phyloP scores from a whole-genome alignment of 2,797 vertebrate species.

The Austrolebias charrua region DNA sequence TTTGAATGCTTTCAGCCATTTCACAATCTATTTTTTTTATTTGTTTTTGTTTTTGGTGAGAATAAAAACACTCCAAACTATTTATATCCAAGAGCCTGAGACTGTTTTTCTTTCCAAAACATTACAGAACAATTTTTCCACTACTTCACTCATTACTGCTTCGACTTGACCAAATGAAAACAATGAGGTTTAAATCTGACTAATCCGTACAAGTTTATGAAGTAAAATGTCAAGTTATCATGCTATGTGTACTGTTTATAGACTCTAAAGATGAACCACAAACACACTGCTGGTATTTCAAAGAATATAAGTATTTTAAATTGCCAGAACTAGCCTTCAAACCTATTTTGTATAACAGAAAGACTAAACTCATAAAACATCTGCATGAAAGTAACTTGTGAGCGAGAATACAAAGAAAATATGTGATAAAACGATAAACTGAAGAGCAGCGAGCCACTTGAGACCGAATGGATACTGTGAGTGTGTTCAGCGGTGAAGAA shows the following conservation, averaged over 20 bases:
- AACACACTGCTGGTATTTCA: too few species aligned
- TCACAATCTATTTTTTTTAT: too few species aligned
- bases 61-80: too few species aligned
- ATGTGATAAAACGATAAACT: constrained; percentile 28
- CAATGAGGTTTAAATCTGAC: not conserved
- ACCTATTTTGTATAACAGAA: not conserved
- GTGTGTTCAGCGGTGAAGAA: constrained; percentile 53
- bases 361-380: not conserved
- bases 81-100: not conserved
- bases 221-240: not conserved
- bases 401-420: constrained; percentile 24
- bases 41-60: too few species aligned
- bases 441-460: constrained; percentile 40
- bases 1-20: too few species aligned
- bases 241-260: too few species aligned
- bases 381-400: not conserved
- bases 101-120: not conserved
- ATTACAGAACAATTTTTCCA: not conserved
- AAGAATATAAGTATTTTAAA: too few species aligned
- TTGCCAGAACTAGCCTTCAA: not conserved
- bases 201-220: constrained; percentile 12
- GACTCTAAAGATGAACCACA: too few species aligned
- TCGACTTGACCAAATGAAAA: constrained; percentile 8
- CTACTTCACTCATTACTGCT: constrained; percentile 13
- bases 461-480: constrained; percentile 35